Conservation (phyloP, 2,113 vertebrate genomes). For the Corythaeola cristata region DNA sequence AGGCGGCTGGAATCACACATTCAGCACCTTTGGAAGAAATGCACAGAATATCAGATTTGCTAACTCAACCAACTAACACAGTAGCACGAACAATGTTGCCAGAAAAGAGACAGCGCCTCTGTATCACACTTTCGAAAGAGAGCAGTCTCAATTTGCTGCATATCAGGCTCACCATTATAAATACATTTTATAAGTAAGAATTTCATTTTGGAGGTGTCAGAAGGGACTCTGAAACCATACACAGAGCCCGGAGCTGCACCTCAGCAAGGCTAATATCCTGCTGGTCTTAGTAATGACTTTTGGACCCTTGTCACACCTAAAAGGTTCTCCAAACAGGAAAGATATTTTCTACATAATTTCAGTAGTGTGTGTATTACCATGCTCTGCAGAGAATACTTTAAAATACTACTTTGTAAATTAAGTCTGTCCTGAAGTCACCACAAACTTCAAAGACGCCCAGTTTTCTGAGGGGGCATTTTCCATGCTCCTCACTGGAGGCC, state of each 20-base stretch:
- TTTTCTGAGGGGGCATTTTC: neutral
- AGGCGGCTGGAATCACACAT: neutral
- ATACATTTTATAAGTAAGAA: neutral
- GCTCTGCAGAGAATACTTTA: neutral
- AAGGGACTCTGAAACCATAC: neutral
- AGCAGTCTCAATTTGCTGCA: neutral
- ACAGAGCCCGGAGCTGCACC: neutral
- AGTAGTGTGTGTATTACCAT: neutral
- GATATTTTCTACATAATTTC: neutral
- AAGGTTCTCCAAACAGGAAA: neutral
- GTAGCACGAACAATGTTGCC: neutral
- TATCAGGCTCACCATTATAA: neutral
- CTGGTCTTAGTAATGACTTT: neutral
- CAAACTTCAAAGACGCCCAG: neutral
- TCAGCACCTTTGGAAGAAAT: slow-evolving; percentile 56
- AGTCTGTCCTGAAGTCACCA: neutral
- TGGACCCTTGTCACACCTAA: neutral
- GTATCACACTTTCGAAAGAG: neutral
- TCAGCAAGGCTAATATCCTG: neutral
- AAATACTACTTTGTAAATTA: neutral
- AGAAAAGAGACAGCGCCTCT: neutral
- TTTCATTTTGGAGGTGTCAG: neutral
- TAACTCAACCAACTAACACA: neutral
- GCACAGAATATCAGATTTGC: neutral
- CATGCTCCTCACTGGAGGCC: neutral